Evolutionary conservation across 2,888 invertebrate genomes (phyloP).

Genomic region (Palloptera scutellata): DNA sequence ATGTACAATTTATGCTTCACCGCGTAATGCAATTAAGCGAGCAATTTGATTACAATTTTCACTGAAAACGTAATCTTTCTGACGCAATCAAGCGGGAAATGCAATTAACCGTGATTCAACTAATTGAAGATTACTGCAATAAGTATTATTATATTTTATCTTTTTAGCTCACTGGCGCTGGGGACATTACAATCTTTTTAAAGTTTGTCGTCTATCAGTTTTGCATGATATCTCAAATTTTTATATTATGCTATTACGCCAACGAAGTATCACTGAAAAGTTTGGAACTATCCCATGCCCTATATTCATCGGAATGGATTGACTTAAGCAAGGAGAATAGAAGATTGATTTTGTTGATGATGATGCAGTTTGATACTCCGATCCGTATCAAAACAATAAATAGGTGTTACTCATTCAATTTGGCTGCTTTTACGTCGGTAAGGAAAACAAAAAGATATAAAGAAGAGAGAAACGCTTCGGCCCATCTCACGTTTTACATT

Average conservation of each 20-base stretch:
- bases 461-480: neutral
- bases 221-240: constrained; percentile 53
- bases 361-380: constrained; percentile 44
- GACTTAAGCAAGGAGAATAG: constrained; percentile 44
- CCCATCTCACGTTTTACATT: constrained; percentile 24
- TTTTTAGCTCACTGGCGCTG: constrained; percentile 36
- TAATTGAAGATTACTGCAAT: too few species aligned
- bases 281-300: constrained; percentile 29
- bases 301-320: constrained; percentile 45
- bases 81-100: too few species aligned
- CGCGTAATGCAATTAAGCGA: neutral
- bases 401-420: constrained; percentile 48
- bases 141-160: neutral
- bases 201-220: constrained; percentile 48
- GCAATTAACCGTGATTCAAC: neutral
- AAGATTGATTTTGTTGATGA: constrained; percentile 42
- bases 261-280: constrained; percentile 47
- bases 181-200: constrained; percentile 41
- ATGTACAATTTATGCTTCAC: neutral
- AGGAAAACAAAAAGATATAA: constrained; percentile 23
- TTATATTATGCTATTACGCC: constrained; percentile 50
- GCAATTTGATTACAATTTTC: neutral
- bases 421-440: constrained; percentile 54
- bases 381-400: constrained; percentile 49
- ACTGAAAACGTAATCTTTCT: too few species aligned